Evolutionary conservation across 1,140 invertebrate genomes (phyloP), one percentile per base, ranked within the genome.

Genomic region (Trachymyrmex septentrionalis): DNA sequence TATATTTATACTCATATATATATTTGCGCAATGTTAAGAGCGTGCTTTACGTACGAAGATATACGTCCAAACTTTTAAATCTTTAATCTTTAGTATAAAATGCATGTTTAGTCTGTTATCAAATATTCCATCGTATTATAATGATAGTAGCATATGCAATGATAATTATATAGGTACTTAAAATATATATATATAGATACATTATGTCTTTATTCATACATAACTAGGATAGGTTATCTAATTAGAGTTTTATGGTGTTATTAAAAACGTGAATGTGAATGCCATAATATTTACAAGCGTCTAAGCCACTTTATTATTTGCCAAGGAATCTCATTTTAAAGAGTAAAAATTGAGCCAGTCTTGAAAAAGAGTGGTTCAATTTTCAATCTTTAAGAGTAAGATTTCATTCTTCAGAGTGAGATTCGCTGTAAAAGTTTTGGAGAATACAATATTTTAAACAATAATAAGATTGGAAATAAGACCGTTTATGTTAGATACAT

Each of bases 221-320:
- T 24, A 19, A 19, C 2, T 44, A 44, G 38, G 38, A 44, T 44
- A 44, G 38, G 9, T 10, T 44, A 44, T 73, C 12, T 72, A 82
- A 59, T 16, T 24, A 55, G 14, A 2, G 50, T 30, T 84, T 75
- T 84, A 73, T 61, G 24, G 38, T n/a, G n/a, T 14, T 73, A 61
- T 59, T 61, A 73, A 82, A 14, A 19, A 21, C 14, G 24, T 30
- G 24, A 30, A 81, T 81, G 57, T 12, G 21, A 48, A 72, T 19
- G 34, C 12, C 30, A 66, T 27, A 14, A 50, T 16, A 50, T 4
- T 19, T 7, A n/a, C 21, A 21, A 44, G 53, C 50, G 19, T 66
- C 44, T 19, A 55, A 27, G 34, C 30, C 59, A 44, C 21, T 48
- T 48, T 10, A 67, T 50, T 80, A 27, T 59, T 38, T 72, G 12